Evolutionary conservation across 2,797 vertebrate species (phyloP).

Genomic region (Karalla daura): DNA sequence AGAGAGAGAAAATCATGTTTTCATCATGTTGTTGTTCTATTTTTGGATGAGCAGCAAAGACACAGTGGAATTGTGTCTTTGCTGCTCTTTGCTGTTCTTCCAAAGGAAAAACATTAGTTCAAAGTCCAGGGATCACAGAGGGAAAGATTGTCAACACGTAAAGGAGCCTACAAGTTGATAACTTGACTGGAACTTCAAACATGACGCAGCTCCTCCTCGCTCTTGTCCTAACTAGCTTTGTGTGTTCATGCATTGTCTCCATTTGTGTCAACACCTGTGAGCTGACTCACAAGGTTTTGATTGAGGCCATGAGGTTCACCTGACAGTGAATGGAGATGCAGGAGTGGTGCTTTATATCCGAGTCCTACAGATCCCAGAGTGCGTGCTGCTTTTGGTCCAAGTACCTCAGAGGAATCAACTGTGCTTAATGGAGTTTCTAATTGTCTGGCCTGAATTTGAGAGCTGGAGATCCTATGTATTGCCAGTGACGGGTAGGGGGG

Average conservation of each 20-base stretch:
- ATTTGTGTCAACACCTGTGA: slow-evolving; percentile 34
- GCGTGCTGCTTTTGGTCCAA: slow-evolving; percentile 78
- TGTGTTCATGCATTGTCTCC: slow-evolving; percentile 5
- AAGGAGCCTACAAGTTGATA: not conserved
- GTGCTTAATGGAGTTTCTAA: slow-evolving; percentile 82
- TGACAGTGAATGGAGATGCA: slow-evolving; percentile 53
- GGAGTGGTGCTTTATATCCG: slow-evolving; percentile 44
- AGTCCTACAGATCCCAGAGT: slow-evolving; percentile 69
- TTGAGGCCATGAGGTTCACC: slow-evolving; percentile 63
- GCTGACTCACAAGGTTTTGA: slow-evolving; percentile 66
- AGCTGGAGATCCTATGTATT: slow-evolving; percentile 32
- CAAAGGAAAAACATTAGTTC: not conserved
- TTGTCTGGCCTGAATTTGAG: slow-evolving; percentile 81
- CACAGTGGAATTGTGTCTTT: no score
- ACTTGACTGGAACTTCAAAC: not conserved
- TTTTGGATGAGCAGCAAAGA: not conserved
- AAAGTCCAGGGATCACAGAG: not conserved
- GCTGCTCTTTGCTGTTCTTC: not conserved
- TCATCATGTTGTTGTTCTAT: not conserved
- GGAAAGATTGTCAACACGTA: not conserved
- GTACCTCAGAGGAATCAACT: slow-evolving; percentile 76
- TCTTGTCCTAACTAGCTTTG: not conserved
- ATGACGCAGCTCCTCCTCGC: not conserved
- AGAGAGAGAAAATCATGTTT: not conserved
- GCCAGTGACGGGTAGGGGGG: slow-evolving; percentile 20